Evolutionary conservation across 2,113 vertebrate genomes (phyloP), one percentile per base, ranked within the genome.

Genomic region (Gracilinanus agilis): DNA sequence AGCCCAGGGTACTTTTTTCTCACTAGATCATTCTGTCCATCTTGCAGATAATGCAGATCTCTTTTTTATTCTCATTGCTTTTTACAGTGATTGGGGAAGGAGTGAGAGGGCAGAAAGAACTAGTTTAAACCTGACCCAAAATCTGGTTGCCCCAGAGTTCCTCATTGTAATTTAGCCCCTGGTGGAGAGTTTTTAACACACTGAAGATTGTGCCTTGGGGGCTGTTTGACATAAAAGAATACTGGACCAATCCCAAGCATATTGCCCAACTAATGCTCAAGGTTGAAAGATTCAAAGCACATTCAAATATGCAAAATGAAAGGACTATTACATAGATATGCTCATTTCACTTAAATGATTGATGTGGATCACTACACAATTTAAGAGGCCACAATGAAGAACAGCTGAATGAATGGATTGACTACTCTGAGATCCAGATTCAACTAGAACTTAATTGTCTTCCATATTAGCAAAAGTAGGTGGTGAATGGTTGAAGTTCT

Each of bases 131-230:
- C 58, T 12, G 27, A 61, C 27, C 10, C 29, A 67, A 67, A 29
- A 13, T 34, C 27, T 34, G 27, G 58, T 29, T 2, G 2, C 8
- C 58, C 34, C 58, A 13, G 58, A 10, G 11, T 67, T 34, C 58
- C 27, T 2, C 58, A 67, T 4, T 67, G 29, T 11, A 34, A n/a
- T 55, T 24, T 2, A 53, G 0, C 55, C 75, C 0, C 29, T 90
- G 0, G 1, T 75, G 5, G 4, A 34, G 67, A 88, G 27, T 4
- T 13, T 3, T 29, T 3, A 7, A 23, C 4, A 12, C 5, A 12
- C 55, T 21, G 29, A 3, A n/a, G 92, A 44, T 29, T 54, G 54
- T 61, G 16, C 34, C 3, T 19, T 54, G 44, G 10, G 16, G 16
- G 8, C 3, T 4, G 0, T 25, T n/a, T 10, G 55, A 3, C 16